Evolutionary conservation across 2,888 invertebrate species (phyloP), one percentile per base, ranked within the genome.

Genomic region (Lymantria monacha): DNA sequence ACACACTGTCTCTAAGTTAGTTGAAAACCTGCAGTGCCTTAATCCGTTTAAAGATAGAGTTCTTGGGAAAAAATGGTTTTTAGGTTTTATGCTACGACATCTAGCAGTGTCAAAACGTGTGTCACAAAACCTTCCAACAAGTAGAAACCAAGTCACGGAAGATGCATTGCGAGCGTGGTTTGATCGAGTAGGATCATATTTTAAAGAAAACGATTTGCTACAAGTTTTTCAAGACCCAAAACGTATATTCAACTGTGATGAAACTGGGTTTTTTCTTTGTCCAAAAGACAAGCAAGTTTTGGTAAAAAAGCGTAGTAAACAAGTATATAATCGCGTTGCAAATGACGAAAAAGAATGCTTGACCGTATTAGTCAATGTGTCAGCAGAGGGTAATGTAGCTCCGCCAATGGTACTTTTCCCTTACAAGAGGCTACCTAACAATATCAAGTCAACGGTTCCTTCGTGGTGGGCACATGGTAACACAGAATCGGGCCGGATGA

Each of bases 11-110:
- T 13, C 50, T 46, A 57, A 56, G 50, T 46, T 59, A 44, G 51
- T 69, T 15, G 46, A 50, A 53, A 59, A 53, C 48, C 51, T 67
- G 43, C 38, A 55, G 22, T 59, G 63, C 31, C 57, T 53, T 37
- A 64, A 65, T 51, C 56, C 59, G 36, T 70, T 67, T 56, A 67
- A 65, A 65, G 49, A 63, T 55, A 63, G 61, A 50, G 44, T 56
- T 13, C 64, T 64, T 9, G 69, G 67, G 33, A 60, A 54, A 51
- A 47, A 57, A 43, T 67, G 66, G 69, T 61, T 54, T 46, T n/a
- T 15, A 33, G 45, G 52, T 22, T 67, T 67, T 53, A 44, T 64
- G 48, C 41, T 40, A 44, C 56, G 63, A 44, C 63, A 66, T 53
- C 64, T 63, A 48, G 42, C 58, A 41, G 53, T 63, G 14, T 45